Evolutionary conservation across 2,888 invertebrate species (phyloP), one percentile per base, ranked within the genome.

Genomic region (Myathropa florea): DNA sequence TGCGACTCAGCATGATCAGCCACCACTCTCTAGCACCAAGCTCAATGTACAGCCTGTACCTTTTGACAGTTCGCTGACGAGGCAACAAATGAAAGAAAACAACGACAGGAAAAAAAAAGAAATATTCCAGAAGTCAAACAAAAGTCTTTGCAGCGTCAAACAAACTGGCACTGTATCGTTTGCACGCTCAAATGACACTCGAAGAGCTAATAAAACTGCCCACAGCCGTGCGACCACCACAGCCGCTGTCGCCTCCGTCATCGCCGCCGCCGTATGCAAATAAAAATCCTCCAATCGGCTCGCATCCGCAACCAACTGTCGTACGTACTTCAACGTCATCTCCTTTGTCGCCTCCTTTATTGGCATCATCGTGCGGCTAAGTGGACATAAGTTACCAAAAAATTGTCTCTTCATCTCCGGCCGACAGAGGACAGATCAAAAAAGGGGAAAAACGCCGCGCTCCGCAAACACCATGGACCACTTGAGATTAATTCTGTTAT

Each of bases 401-500:
- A 86, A 86, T 86, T 86, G 86, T 86, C 86, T 83, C 86, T 83
- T 86, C 83, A 46, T 71, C 78, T 78, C 24, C 39, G 83, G 23
- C 82, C 78, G 83, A 70, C 83, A 46, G 70, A 28, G 70, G 7
- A 64, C 30, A 77, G 23, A 68, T 39, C 39, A 46, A 59, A 72
- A 77, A 26, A 12, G n/a, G 67, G 81, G 71, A 77, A 78, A 65
- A 4, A 57, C 64, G 68, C 83, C 86, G 83, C 86, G 70, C 71
- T 83, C 63, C 39, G 83, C 79, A 86, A 86, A 86, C 78, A 86
- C 65, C 67, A 79, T 87, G 83, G 80, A 72, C 83, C 87, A 83
- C 87, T 87, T 87, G 87, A 87, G 83, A 83, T 87, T 87, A 87
- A 87, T 87, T 87, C 80, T 87, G 87, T 83, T 87, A 87, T 87